Base-by-base conservation (phyloP, 2,113 vertebrate species). In the Petrocephalus microphthalmus region DNA sequence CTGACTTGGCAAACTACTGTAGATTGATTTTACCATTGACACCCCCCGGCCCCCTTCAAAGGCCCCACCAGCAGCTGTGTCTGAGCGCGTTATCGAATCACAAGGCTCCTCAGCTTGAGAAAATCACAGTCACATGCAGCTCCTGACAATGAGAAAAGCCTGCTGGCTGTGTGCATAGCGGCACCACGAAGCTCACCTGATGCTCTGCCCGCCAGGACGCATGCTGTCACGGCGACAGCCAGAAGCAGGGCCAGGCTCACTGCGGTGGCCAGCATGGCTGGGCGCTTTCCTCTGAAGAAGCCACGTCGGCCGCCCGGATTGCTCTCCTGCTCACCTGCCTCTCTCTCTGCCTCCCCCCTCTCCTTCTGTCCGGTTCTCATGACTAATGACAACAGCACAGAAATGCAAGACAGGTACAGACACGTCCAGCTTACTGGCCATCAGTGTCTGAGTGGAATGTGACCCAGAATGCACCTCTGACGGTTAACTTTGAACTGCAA, bases 191-290 rank as follows among this genome's bases (percentile, higher is more conserved):
- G 33, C 33, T 88, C 89, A 87, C 88, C 88, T 42, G 90, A 71
- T 7, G 60, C 74, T 25, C 7, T 25, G 42, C 74, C 88, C 22
- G 92, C 15, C 64, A 92, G 2, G 8, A 92, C 89, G 5, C 88
- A 87, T 33, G 90, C 78, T 25, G 91, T 67, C 0, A 53, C 54
- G 83, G 91, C 64, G 88, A 90, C 29, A 47, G 90, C 0, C 45
- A 92, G 88, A 49, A 92, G 87, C 20, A 88, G 13, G 47, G 87
- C 20, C 37, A 93, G 84, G 37, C 91, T 88, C 1, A 89, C 5
- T 4, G 82, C 88, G 53, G 90, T 83, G 87, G 88, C 90, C 17
- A 90, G 37, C 85, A 90, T 89, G 29, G 84, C 88, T 45, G 91
- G 84, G 60, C 90, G 86, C 64, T 88, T 47, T 78, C 74, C 88